phyloP scores from a whole-genome alignment of 2,888 invertebrate species.

The Criorhina ranunculi region DNA sequence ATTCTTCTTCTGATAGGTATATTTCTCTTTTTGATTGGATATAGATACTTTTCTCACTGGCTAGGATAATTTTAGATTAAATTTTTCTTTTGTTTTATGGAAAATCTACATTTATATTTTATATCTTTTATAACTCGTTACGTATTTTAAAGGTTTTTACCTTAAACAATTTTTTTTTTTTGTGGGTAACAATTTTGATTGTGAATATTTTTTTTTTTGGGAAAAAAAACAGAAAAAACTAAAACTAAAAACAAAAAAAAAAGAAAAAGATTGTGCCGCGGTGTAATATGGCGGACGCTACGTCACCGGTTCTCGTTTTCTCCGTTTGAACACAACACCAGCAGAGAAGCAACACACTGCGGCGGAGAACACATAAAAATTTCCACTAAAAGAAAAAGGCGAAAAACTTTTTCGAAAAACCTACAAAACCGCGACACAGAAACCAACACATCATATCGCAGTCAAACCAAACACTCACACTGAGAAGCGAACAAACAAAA shows the following conservation, averaged over 20 bases:
- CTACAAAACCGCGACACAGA: conserved; percentile 40
- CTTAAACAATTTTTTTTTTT: conserved; percentile 73
- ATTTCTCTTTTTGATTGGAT: conserved; percentile 1
- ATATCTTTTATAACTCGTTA: not conserved
- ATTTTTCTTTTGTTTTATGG: conserved; percentile 7
- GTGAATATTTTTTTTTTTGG: conserved; percentile 23
- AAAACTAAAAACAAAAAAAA: conserved; percentile 76
- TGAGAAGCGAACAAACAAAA: conserved; percentile 24
- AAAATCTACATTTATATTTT: not conserved
- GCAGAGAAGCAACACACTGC: conserved; percentile 77
- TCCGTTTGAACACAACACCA: conserved; percentile 80
- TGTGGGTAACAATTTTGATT: conserved; percentile 38
- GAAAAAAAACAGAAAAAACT: conserved; percentile 66
- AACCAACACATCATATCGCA: conserved; percentile 57
- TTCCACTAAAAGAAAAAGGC: conserved; percentile 63
- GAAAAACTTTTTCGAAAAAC: conserved; percentile 62
- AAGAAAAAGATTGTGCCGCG: conserved; percentile 82
- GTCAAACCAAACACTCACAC: too few species aligned
- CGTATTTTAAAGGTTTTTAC: conserved; percentile 45
- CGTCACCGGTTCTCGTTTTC: conserved; percentile 84
- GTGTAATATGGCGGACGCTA: conserved; percentile 85
- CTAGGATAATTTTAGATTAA: conserved; percentile 58
- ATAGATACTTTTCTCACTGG: conserved; percentile 33
- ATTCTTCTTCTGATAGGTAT: conserved; percentile 9
- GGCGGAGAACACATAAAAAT: conserved; percentile 70